Conservation (phyloP, 2,888 invertebrate genomes). For the Caenorhabditis imperialis region DNA sequence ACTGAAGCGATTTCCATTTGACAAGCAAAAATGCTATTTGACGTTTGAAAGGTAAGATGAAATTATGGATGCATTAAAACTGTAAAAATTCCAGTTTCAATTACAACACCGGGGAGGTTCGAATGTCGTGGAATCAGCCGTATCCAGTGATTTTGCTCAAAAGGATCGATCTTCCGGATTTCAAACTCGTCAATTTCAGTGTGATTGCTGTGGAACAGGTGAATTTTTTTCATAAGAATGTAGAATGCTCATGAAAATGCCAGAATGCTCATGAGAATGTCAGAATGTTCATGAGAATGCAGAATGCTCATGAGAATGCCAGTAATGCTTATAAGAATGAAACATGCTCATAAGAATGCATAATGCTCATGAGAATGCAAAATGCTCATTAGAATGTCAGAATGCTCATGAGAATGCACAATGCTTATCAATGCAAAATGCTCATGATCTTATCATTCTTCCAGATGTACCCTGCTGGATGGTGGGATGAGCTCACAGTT, state of each 20-base stretch:
- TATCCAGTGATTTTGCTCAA: constrained; percentile 71
- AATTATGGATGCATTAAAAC: background rate
- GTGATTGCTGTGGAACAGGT: constrained; percentile 77
- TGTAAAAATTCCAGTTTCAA: constrained; percentile 68
- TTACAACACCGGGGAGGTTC: constrained; percentile 78
- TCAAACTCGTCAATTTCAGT: constrained; percentile 76
- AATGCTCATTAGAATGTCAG: background rate
- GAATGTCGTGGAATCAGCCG: constrained; percentile 78
- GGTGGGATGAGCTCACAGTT: constrained; percentile 78
- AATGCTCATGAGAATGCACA: background rate
- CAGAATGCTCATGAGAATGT: constrained; percentile 3
- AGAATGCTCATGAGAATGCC: constrained; percentile 75
- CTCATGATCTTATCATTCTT: constrained; percentile 6
- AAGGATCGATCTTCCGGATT: constrained; percentile 77
- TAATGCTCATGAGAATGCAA: constrained; percentile 1
- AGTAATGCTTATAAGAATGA: background rate
- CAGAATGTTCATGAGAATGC: background rate
- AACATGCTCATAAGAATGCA: background rate
- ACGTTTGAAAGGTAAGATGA: constrained; percentile 76
- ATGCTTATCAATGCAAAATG: no score
- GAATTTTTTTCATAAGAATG: background rate
- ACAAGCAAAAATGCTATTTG: constrained; percentile 76
- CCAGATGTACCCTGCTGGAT: constrained; percentile 78
- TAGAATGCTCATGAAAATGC: background rate
- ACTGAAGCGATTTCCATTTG: constrained; percentile 74